A percentile compares a stretch with the other conserved stretches of the same genome.
Evolutionary conservation across 2,888 invertebrate genomes (phyloP).

Genomic region (Mimas tiliae): DNA sequence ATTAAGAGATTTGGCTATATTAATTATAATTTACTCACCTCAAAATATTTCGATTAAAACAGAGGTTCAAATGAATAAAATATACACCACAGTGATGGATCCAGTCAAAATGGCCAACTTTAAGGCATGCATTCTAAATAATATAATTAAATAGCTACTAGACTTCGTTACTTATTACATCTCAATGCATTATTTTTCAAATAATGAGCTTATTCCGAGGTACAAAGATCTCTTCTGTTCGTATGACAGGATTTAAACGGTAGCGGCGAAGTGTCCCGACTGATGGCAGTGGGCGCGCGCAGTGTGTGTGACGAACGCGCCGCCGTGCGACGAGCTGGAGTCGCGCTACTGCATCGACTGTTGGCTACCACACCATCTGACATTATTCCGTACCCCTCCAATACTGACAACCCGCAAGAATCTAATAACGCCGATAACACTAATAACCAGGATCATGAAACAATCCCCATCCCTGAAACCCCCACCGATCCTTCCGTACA

Average conservation of each 20-base stretch:
- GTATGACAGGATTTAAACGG: constrained; percentile 69
- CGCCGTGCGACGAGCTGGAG: constrained; percentile 67
- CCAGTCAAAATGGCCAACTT: no score
- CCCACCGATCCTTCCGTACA: not conserved
- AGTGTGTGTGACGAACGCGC: constrained; percentile 75
- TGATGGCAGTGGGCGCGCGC: constrained; percentile 63
- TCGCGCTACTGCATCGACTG: constrained; percentile 60
- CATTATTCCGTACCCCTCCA: not conserved
- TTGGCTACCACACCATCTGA: constrained; percentile 37
- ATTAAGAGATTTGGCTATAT: no score
- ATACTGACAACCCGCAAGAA: not conserved
- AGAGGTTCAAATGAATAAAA: no score
- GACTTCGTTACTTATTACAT: no score
- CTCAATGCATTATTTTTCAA: no score
- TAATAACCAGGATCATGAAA: not conserved
- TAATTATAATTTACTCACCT: no score
- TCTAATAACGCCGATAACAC: not conserved
- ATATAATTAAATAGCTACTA: no score
- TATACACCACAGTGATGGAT: no score
- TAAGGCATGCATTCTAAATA: no score
- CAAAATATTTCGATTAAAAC: no score
- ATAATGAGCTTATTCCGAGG: no score
- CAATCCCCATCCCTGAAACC: not conserved
- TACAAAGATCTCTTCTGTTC: no score
- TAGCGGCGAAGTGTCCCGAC: constrained; percentile 51